A percentile compares a stretch with the other conserved stretches of the same genome.
Conservation (phyloP, 1,140 invertebrate species). For the Episyrphus balteatus region DNA sequence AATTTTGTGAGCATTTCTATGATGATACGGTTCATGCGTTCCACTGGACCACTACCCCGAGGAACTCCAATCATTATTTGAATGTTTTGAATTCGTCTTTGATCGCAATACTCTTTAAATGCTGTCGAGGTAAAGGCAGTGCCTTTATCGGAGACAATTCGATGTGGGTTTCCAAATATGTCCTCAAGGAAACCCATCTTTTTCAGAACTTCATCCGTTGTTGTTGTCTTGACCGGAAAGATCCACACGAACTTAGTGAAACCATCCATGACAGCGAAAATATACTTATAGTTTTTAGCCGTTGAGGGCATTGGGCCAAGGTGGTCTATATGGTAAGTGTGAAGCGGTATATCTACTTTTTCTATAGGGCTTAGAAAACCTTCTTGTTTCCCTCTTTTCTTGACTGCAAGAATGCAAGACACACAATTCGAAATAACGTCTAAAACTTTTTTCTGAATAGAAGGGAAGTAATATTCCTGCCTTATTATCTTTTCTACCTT, state of each 20-base stretch:
- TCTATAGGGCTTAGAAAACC: slow-evolving; percentile 25
- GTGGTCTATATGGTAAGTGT: slow-evolving; percentile 14
- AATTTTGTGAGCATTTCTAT: slow-evolving; percentile 23
- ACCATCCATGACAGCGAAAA: slow-evolving; percentile 31
- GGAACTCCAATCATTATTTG: slow-evolving; percentile 20
- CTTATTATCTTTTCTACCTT: slow-evolving; percentile 31
- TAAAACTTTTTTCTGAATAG: slow-evolving; percentile 21
- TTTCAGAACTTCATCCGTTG: neutral
- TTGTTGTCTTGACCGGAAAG: slow-evolving; percentile 1
- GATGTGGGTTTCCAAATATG: slow-evolving; percentile 16
- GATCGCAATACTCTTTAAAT: slow-evolving; percentile 16
- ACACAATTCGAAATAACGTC: slow-evolving; percentile 22
- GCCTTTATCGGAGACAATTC: slow-evolving; percentile 22
- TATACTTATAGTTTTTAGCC: slow-evolving; percentile 33
- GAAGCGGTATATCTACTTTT: slow-evolving; percentile 18
- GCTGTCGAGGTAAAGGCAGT: slow-evolving; percentile 10
- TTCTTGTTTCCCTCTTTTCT: slow-evolving; percentile 32
- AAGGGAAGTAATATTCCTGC: slow-evolving; percentile 30
- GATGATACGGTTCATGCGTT: slow-evolving; percentile 18
- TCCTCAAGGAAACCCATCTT: no score
- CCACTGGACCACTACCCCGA: slow-evolving; percentile 22
- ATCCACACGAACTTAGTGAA: slow-evolving; percentile 37
- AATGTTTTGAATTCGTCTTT: slow-evolving; percentile 14
- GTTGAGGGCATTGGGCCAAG: slow-evolving; percentile 29
- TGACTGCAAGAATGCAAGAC: slow-evolving; percentile 16